These are phyloP conservation scores for Fissipunctia ypsillon DNA, from an alignment of 2,888 invertebrate species.

Conservation along the genomic window DNA sequence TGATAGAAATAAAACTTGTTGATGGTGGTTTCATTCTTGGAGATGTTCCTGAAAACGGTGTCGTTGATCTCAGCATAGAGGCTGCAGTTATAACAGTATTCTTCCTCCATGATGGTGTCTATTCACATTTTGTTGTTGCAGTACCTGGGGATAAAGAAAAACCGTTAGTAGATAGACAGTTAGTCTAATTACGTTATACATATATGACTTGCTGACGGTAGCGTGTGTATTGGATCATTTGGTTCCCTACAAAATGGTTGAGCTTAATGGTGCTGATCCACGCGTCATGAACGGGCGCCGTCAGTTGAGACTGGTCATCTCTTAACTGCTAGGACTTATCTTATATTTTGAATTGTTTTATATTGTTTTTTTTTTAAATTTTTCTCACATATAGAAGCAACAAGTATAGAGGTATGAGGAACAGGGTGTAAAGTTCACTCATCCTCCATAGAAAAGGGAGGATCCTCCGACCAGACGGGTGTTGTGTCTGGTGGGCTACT, in stretches of 20 bases:
- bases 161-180: not conserved
- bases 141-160: conserved; percentile 70
- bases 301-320: no score
- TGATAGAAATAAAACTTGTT: conserved; percentile 90
- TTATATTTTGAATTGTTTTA: no score
- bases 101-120: conserved; percentile 78
- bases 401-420: no score
- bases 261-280: not conserved
- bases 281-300: no score
- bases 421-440: no score
- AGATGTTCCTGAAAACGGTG: conserved; percentile 71
- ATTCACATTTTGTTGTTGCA: conserved; percentile 80
- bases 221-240: not conserved
- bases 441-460: no score
- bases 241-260: not conserved
- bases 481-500: no score
- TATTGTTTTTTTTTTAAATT: no score
- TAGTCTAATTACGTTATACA: not conserved
- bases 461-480: no score
- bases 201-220: no score
- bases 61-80: conserved; percentile 75
- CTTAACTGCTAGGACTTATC: no score
- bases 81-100: conserved; percentile 81
- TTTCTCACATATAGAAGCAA: no score
- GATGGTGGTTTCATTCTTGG: conserved; percentile 85